These are phyloP conservation scores for Colostygia pectinataria DNA, from an alignment of 2,888 invertebrate genomes.

Conservation along the genomic window DNA sequence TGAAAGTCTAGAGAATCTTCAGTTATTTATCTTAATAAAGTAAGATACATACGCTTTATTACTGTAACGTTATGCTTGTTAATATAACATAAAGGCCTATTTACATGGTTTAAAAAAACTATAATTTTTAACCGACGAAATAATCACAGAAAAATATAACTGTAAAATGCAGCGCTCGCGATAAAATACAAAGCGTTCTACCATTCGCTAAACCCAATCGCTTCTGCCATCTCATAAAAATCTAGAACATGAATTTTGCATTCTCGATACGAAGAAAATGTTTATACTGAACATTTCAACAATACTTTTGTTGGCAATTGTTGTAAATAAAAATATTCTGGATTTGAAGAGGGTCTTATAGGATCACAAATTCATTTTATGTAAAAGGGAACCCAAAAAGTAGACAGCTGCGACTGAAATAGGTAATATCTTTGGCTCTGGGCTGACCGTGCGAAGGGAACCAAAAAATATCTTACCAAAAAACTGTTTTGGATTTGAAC, in stretches of 20 bases:
- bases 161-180: too few relatives aligned
- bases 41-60: too few relatives aligned
- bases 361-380: conserved; percentile 5
- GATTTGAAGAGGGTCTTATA: conserved; percentile 7
- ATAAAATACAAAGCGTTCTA: not conserved
- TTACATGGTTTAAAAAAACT: too few relatives aligned
- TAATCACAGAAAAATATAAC: too few relatives aligned
- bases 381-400: not conserved
- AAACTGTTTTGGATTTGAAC: not conserved
- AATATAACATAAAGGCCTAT: too few relatives aligned
- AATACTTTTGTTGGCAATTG: not conserved
- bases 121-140: too few relatives aligned
- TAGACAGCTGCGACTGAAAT: not conserved
- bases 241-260: conserved; percentile 4
- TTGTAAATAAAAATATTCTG: conserved; percentile 3
- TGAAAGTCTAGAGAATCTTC: too few relatives aligned
- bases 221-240: conserved; percentile 7
- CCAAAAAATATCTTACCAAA: not conserved
- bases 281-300: not conserved
- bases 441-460: not conserved
- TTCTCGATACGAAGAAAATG: conserved; percentile 4
- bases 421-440: conserved; percentile 2
- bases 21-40: too few relatives aligned
- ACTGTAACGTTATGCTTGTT: too few relatives aligned
- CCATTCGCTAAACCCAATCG: conserved; percentile 5